phyloP scores from a whole-genome alignment of 2,113 vertebrate genomes.

The Marmota monax region DNA sequence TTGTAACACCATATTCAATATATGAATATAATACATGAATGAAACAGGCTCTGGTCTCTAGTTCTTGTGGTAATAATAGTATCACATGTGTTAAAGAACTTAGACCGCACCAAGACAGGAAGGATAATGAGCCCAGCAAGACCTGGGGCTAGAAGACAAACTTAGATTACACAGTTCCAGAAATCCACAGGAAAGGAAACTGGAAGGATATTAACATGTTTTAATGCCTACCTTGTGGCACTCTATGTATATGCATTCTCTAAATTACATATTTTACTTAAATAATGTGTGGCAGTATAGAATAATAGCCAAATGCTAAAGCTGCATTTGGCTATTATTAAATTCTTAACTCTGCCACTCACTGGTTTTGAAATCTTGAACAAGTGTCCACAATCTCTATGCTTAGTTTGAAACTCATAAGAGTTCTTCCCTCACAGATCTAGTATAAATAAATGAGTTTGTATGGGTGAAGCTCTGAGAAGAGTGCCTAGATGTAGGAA shows the following conservation, averaged over 20 bases:
- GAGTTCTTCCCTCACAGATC: not conserved
- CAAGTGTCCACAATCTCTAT: not conserved
- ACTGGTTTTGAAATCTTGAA: not conserved
- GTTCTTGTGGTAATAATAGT: not conserved
- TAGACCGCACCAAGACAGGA: not conserved
- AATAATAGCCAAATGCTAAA: not conserved
- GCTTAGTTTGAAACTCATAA: not conserved
- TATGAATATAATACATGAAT: not conserved
- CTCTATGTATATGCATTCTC: not conserved
- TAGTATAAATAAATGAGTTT: not conserved
- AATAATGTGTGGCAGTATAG: not conserved
- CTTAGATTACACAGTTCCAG: not conserved
- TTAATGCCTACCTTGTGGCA: not conserved
- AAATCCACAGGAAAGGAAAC: not conserved
- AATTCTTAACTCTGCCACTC: not conserved
- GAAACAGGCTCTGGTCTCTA: not conserved
- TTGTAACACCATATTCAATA: not conserved
- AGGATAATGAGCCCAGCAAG: not conserved
- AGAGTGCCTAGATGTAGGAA: not conserved
- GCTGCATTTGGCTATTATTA: not conserved
- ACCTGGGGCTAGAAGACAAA: not conserved
- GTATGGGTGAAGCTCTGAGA: not conserved
- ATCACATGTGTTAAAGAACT: too few species aligned
- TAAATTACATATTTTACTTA: conserved; percentile 9
- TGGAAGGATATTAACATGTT: not conserved